Evolutionary conservation across 2,888 invertebrate species (phyloP), one percentile per base, ranked within the genome.

Genomic region (Melipona bicolor): DNA sequence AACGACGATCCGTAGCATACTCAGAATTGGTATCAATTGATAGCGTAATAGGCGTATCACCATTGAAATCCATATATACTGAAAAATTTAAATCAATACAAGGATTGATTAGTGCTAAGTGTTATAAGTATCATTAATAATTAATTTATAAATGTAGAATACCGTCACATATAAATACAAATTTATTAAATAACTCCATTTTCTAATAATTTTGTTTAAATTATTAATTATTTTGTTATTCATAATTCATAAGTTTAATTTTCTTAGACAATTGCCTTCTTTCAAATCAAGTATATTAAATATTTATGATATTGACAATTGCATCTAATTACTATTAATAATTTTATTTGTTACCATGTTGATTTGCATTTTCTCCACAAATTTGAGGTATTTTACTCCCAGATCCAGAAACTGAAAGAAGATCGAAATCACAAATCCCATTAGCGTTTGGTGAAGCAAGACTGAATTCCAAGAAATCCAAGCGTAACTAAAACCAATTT

Each of bases 311-410:
- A 27, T 52, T 32, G 1, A 27, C 19, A 52, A 43, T 54, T 54
- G 62, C 62, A 52, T 21, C 6, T 52, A 27, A 27, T 50, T 52
- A 27, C 27, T 27, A 4, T 50, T 24, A 67, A 21, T 70, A 36
- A 24, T 69, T 65, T 59, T 50, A 78, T 75, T 52, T 54, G 90
- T 92, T 91, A 95, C 95, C 93, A 90, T 97, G 97, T 93, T 98
- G 97, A 0, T 97, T 97, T 1, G 96, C 96, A 93, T 97, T 97
- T 92, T 97, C 97, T 0, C 98, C 98, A 92, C 98, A 98, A 81
- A 98, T 96, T 1, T 95, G 93, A 0, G 97, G 97, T 6, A 97
- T 96, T 11, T 95, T 93, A 0, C 97, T 96, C 78, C 96, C 96
- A 0, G 97, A 96, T 0, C 97, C 97, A 0, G 96, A 96, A 49